Evolutionary conservation across 2,888 invertebrate genomes (phyloP), one percentile per base, ranked within the genome.

Genomic region (Drosophila falleni): DNA sequence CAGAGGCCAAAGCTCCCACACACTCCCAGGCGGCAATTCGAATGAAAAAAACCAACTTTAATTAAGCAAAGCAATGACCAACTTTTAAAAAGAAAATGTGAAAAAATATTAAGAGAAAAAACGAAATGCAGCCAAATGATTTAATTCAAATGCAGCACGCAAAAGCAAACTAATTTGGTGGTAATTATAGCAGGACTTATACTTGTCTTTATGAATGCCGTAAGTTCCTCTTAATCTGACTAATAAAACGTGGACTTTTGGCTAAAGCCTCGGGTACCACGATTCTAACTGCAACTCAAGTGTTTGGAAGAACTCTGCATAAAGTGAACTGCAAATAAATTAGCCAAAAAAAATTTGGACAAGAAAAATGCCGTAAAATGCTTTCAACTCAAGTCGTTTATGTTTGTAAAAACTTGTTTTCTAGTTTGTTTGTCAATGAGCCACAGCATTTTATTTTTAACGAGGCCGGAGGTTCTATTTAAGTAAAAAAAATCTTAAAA

Each of bases 301-400:
- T 69, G 65, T 55, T 85, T 80, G 61, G 33, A 42, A 51, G 33
- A 70, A 67, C 39, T 71, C 23, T 42, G 69, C 63, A 50, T 53
- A 64, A 74, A 85, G 79, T 85, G 66, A 82, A 85, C 72, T 74
- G 71, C 84, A 85, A 87, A 87, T 77, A 86, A 86, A 87, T 81
- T 78, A 74, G 58, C 59, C 67, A 65, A 62, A 80, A 68, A 68
- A 80, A 67, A 44, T 50, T 50, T 55, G 51, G 47, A 41, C 49
- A 68, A 80, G 71, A 72, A 78, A 81, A 65, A 44, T 55, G 58
- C 49, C 58, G 59, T 37, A 49, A 81, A 83, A 71, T 73, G 58
- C 72, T 53, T 77, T 80, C 59, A 64, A 63, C 60, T 76, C 55
- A 63, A 78, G 62, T 65, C 35, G 50, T 61, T 73, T 75, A 53